Conservation (phyloP, 2,797 vertebrate genomes). For the Melanotaenia pygmaea region DNA sequence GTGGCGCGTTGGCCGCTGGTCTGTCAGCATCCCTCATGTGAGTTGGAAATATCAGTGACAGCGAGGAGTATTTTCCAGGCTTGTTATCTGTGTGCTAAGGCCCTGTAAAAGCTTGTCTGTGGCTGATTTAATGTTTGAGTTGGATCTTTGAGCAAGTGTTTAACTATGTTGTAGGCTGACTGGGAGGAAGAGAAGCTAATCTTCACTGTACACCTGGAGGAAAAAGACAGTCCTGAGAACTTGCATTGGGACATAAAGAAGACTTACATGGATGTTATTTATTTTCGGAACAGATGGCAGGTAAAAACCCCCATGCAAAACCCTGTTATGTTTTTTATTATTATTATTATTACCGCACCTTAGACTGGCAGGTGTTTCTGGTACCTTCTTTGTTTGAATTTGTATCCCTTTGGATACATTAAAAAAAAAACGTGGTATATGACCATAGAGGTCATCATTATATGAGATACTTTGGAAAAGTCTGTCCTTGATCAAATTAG, state of each 20-base stretch:
- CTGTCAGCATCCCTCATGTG: conserved; percentile 80
- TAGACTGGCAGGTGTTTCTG: conserved; percentile 11
- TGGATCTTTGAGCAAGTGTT: conserved; percentile 8
- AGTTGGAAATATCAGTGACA: conserved; percentile 63
- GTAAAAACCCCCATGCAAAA: conserved; percentile 49
- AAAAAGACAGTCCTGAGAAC: conserved; percentile 79
- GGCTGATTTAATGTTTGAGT: conserved; percentile 43
- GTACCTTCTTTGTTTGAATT: background rate
- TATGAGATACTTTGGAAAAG: background rate
- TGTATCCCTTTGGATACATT: background rate
- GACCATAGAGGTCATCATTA: background rate
- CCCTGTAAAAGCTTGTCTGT: conserved; percentile 52
- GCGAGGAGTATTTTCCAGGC: conserved; percentile 42
- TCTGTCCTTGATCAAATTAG: background rate
- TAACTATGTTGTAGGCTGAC: conserved; percentile 65
- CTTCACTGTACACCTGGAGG: conserved; percentile 82
- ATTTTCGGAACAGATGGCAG: conserved; percentile 80
- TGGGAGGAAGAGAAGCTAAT: conserved; percentile 65
- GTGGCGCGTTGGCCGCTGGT: conserved; percentile 82
- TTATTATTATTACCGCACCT: background rate
- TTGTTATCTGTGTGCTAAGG: conserved; percentile 41
- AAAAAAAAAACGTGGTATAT: background rate
- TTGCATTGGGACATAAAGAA: conserved; percentile 84
- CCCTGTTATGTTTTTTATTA: background rate
- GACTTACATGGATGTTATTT: conserved; percentile 73